Base-by-base conservation (phyloP, 2,113 vertebrate genomes). In the Ellobius talpinus region DNA sequence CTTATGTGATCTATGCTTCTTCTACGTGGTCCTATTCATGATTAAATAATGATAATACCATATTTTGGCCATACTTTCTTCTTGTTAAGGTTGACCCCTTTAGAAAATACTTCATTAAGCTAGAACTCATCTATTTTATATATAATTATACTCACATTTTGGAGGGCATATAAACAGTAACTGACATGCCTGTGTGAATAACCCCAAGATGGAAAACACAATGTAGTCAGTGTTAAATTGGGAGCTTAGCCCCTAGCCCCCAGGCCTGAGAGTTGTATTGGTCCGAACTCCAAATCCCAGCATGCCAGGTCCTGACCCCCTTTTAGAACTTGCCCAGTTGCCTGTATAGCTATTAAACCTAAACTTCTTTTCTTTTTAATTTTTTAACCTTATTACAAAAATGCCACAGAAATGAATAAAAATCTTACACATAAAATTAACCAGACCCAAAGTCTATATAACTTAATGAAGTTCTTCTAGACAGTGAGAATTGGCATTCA, bases 301-400 rank as follows among this genome's bases (percentile, higher is more conserved):
- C 55, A 55, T 55, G 55, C 55, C 55, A 55, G 55, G 55, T 55
- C 55, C 55, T 19, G 55, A 55, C 55, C 16, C 55, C 5, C 55
- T 55, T 55, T 87, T 86, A 88, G 10, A 89, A 76, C 29, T 90
- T 86, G 24, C 0, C 68, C n/a, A 91, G 5, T 4, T 65, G 13
- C 16, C 66, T 77, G 93, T 94, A 42, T 79, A 70, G 52, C 68
- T 93, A 55, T 86, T 92, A 87, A 96, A 88, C 63, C 47, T 42
- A 39, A 45, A 3, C 70, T 19, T 77, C 19, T 24, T n/a, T 39
- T n/a, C 12, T 6, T n/a, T 82, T 58, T 58, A 81, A 58, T 79
- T 55, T 23, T 36, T n/a, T 81, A 5, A 81, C 21, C 24, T 82
- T 82, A 58, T 55, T 58, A 36, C 39, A 58, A 82, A 81, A 58